These are phyloP conservation scores for Laticauda colubrina DNA, from an alignment of 2,113 vertebrate species.

Conservation along the genomic window DNA sequence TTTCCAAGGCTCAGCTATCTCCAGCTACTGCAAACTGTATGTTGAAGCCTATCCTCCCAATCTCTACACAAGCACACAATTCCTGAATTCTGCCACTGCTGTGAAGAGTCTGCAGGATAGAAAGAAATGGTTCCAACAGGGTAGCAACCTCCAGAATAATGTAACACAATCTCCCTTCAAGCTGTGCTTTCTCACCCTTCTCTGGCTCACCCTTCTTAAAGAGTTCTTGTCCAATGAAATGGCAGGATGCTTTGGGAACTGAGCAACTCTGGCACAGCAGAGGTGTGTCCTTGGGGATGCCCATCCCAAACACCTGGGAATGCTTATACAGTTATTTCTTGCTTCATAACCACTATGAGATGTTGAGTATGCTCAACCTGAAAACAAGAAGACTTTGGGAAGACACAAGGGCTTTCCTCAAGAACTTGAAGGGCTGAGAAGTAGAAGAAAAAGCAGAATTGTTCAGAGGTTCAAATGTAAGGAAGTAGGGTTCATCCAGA, in stretches of 20 bases:
- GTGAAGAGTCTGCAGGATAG: not conserved
- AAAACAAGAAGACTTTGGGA: not conserved
- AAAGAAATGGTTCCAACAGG: not conserved
- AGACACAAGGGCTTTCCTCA: not conserved
- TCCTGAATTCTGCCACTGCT: not conserved
- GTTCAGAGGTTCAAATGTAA: not conserved
- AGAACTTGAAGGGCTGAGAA: not conserved
- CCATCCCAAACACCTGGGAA: too few species aligned
- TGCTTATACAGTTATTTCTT: not conserved
- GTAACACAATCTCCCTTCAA: not conserved
- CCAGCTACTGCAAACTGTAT: not conserved
- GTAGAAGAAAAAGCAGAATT: not conserved
- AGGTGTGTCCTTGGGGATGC: too few species aligned
- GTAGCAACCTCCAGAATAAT: not conserved
- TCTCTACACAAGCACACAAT: not conserved
- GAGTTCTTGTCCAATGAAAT: too few species aligned
- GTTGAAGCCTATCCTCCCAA: fast-evolving
- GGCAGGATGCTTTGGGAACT: not conserved
- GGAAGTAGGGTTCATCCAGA: not conserved
- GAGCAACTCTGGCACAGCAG: not conserved
- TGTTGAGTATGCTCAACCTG: not conserved
- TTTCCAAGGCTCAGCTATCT: not conserved
- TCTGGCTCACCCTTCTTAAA: not conserved
- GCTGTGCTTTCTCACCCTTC: not conserved
- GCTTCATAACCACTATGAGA: not conserved